Base-by-base conservation (phyloP, 2,888 invertebrate species). In the Metalampra italica region DNA sequence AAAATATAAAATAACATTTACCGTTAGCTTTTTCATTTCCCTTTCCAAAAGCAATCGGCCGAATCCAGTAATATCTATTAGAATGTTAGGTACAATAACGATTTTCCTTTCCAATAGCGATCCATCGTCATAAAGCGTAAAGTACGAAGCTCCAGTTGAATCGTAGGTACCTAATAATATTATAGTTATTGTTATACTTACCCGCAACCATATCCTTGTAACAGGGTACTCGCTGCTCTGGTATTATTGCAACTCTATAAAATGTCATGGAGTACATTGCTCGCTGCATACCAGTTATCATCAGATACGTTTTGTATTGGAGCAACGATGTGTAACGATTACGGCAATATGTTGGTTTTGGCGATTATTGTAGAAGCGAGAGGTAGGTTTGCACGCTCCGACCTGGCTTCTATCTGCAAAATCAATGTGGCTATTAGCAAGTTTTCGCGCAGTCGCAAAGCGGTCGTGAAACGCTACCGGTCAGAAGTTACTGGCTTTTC, bases 331-430 rank as follows among this genome's bases (percentile, higher is more conserved):
- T 68, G 66, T 62, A 51, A 14, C 51, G 47, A 53, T 64, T 57
- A 59, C 48, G 59, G 59, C 55, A 64, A 62, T 67, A 56, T 55
- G 51, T 60, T 60, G 57, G 57, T 62, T 64, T 59, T 62, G 60
- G 56, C 57, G 57, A 59, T 53, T 64, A 62, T 62, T 71, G 62
- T 62, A 59, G 65, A 68, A 69, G 68, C 63, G 61, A 67, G 75
- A 76, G 82, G 84, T 82, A 78, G 80, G 78, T 82, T 82, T 76
- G 82, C 77, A 74, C 76, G 76, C 78, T 77, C 81, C 83, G 82
- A 87, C 87, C 86, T 86, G 86, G 80, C 83, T 84, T 82, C 86
- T 87, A 89, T 89, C 88, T 88, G 88, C 89, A 89, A 89, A 89
- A 89, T 89, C 89, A 89, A 89, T 89, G 89, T 87, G 87, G 66